These are phyloP conservation scores for Aspidapion aeneum DNA, from an alignment of 2,888 invertebrate species.

Conservation along the genomic window DNA sequence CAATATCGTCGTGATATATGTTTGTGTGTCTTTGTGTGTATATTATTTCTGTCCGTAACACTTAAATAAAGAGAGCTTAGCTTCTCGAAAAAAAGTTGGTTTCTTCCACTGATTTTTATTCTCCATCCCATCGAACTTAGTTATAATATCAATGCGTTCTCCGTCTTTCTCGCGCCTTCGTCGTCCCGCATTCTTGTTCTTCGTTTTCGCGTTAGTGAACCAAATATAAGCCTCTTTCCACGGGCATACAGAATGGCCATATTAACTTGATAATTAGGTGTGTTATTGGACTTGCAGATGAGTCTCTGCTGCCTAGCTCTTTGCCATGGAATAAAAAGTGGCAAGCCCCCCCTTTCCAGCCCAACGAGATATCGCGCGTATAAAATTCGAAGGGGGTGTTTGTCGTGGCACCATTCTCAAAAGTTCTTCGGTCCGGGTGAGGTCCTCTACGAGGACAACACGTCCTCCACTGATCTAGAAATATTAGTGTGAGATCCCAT, in stretches of 20 bases:
- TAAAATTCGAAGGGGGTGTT: constrained; percentile 50
- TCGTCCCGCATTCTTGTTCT: constrained; percentile 29
- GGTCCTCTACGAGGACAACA: constrained; percentile 36
- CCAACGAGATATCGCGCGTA: constrained; percentile 44
- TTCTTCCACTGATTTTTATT: background rate
- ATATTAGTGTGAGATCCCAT: too few relatives aligned
- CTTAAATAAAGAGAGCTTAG: too few relatives aligned
- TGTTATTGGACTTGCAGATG: constrained; percentile 89
- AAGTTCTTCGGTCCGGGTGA: constrained; percentile 45
- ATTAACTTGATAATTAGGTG: constrained; percentile 90
- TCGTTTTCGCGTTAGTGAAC: constrained; percentile 46
- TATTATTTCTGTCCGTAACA: too few relatives aligned
- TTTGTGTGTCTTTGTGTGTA: too few relatives aligned
- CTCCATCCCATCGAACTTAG: constrained; percentile 49
- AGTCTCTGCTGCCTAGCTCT: constrained; percentile 61
- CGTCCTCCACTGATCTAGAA: too few relatives aligned
- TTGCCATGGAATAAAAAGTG: constrained; percentile 69
- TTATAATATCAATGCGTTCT: constrained; percentile 65
- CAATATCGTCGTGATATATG: too few relatives aligned
- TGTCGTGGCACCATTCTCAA: constrained; percentile 48
- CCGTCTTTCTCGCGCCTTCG: constrained; percentile 32
- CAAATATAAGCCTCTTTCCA: constrained; percentile 52
- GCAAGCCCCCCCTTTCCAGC: constrained; percentile 57
- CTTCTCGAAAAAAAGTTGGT: too few relatives aligned
- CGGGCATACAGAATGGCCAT: constrained; percentile 71